phyloP scores from a whole-genome alignment of 2,888 invertebrate species.

The Crematogaster levior region DNA sequence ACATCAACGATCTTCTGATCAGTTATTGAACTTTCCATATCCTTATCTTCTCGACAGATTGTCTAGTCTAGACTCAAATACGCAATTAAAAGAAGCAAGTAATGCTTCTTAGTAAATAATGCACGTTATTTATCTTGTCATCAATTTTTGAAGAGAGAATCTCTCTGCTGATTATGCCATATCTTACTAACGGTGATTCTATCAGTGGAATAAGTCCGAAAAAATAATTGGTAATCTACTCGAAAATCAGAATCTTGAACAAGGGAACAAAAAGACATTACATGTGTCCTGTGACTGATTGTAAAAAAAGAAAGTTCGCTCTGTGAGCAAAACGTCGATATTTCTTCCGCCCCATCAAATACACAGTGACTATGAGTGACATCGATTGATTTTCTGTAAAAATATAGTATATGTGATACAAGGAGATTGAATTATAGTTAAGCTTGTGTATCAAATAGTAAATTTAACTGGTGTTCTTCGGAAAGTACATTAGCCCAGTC shows the following conservation, averaged over 20 bases:
- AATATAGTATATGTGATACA: not conserved
- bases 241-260: not conserved
- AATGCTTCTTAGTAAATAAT: not conserved
- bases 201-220: not conserved
- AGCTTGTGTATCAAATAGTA: not conserved
- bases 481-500: not conserved
- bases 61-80: not conserved
- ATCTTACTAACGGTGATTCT: not conserved
- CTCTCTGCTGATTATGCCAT: not conserved
- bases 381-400: conserved; percentile 10
- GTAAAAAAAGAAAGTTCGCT: not conserved
- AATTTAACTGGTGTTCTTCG: not conserved
- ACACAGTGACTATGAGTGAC: conserved; percentile 18
- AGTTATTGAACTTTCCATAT: conserved; percentile 12
- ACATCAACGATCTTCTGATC: not conserved
- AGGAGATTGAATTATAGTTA: not conserved
- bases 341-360: not conserved
- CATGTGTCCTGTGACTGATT: not conserved
- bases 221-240: not conserved
- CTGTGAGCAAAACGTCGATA: not conserved
- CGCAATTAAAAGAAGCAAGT: not conserved
- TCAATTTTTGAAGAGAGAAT: not conserved
- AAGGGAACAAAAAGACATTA: not conserved
- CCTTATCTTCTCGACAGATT: not conserved
- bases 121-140: not conserved